Evolutionary conservation across 1,140 invertebrate species (phyloP).

Genomic region (Zeugodacus cucurbitae): DNA sequence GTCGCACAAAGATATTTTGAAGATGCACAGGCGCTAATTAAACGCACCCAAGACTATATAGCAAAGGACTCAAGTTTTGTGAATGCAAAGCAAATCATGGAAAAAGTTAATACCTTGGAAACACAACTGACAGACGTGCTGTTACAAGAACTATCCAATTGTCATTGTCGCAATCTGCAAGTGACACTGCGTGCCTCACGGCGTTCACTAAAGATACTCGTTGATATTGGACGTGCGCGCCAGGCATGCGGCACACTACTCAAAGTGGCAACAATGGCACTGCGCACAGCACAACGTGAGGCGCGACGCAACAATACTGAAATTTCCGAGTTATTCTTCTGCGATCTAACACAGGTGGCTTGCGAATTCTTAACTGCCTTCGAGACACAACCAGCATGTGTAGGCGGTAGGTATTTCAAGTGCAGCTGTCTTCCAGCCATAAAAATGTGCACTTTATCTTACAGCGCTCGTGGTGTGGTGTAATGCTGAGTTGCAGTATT

Average conservation of each 20-base stretch:
- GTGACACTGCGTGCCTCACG: conserved; percentile 91
- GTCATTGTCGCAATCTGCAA: conserved; percentile 88
- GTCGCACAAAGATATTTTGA: conserved; percentile 98
- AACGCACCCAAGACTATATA: conserved; percentile 76
- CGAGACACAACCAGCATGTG: conserved; percentile 59
- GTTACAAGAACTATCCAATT: conserved; percentile 88
- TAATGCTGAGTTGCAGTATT: conserved; percentile 85
- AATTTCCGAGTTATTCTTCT: conserved; percentile 64
- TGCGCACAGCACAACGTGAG: conserved; percentile 61
- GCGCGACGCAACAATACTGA: conserved; percentile 62
- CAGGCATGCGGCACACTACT: conserved; percentile 58
- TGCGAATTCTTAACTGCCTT: conserved; percentile 64
- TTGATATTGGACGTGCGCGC: conserved; percentile 71
- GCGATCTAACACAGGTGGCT: conserved; percentile 62
- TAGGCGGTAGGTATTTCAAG: conserved; percentile 54
- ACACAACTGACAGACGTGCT: conserved; percentile 85
- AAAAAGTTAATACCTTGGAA: conserved; percentile 79
- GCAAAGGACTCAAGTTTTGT: conserved; percentile 65
- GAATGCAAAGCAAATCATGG: conserved; percentile 66
- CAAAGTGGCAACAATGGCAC: conserved; percentile 57
- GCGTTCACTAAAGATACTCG: conserved; percentile 82
- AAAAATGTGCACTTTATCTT: conserved; percentile 46
- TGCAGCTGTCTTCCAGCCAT: not conserved
- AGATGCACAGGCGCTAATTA: conserved; percentile 88
- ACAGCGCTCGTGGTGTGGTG: conserved; percentile 91